Percentiles rank a stretch among this genome's conserved stretches.
phyloP scores from a whole-genome alignment of 2,888 invertebrate species.

The Brenthis hecate region DNA sequence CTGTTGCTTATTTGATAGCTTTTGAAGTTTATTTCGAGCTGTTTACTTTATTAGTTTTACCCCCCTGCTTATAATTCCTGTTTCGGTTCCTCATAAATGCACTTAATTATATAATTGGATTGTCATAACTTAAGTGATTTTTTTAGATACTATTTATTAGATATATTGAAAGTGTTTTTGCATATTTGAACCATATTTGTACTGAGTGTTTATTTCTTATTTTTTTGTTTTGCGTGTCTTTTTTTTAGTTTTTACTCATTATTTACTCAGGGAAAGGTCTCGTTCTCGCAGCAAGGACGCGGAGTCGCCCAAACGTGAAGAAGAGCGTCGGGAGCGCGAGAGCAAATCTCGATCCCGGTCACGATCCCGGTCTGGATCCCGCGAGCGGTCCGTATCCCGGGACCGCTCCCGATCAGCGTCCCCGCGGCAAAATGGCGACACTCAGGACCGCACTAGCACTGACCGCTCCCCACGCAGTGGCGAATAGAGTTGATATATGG shows the following conservation, averaged over 20 bases:
- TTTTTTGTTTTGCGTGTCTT: constrained; percentile 7
- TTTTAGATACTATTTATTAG: no score
- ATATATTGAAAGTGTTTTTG: no score
- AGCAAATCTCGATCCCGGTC: constrained; percentile 66
- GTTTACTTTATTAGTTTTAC: background rate
- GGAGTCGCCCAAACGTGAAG: constrained; percentile 69
- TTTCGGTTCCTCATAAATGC: background rate
- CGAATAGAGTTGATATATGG: constrained; percentile 50
- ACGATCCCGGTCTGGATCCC: constrained; percentile 56
- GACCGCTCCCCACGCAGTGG: constrained; percentile 76
- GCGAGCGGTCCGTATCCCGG: constrained; percentile 54
- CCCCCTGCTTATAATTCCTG: background rate
- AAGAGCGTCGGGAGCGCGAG: constrained; percentile 60
- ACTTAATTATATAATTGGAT: background rate
- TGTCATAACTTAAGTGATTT: no score
- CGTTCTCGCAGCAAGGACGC: constrained; percentile 86
- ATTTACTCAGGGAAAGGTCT: constrained; percentile 83
- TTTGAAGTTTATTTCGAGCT: background rate
- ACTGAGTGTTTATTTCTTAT: constrained; percentile 1
- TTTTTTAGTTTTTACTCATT: constrained; percentile 7
- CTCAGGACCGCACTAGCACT: constrained; percentile 57
- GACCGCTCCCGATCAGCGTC: constrained; percentile 61
- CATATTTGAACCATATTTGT: no score
- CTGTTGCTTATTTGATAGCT: constrained; percentile 22
- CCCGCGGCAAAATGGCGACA: constrained; percentile 70